Base-by-base conservation (phyloP, 2,797 vertebrate species). In the Erithacus rubecula region DNA sequence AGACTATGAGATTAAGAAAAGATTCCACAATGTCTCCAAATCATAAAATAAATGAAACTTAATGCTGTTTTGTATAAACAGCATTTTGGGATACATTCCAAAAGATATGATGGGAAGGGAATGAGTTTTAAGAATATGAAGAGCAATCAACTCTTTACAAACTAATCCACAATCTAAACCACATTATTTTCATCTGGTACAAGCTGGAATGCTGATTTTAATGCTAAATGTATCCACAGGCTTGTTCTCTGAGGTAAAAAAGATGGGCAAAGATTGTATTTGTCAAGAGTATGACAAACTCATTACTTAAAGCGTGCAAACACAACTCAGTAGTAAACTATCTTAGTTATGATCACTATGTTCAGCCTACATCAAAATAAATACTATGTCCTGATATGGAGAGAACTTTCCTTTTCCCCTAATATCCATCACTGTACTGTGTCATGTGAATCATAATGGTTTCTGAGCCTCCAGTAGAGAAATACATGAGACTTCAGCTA, bases 1-100 rank as follows among this genome's bases (percentile, higher is more conserved):
- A 87, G 86, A 82, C 86, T 69, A 72, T 36, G 36, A 91, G 94
- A 86, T 90, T 94, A 94, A 71, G 56, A 52, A 88, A 86, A 95
- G 36, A 94, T 95, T 94, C 80, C 77, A 91, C 46, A 75, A 60
- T 53, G 56, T 79, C 70, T 90, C 44, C 24, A 72, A 65, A 83
- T 70, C 20, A 68, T 71, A 87, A 30, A 65, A 75, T 19, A 78
- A 88, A 86, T 55, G 1, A 88, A 94, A 84, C 27, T 53, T 39
- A 93, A 76, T 0, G 1, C 15, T 81, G 15, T 58, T 88, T 74
- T 63, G 55, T 89, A 87, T 84, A 88, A 94, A 94, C 55, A 92
- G 34, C 22, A 23, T 63, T 89, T 87, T 60, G 59, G 59, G 60
- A 94, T 29, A 60, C 46, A 70, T 88, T 93, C 88, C 90, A 92